These are phyloP conservation scores for Mustelus asterias DNA, from an alignment of 2,113 vertebrate species.

Conservation along the genomic window DNA sequence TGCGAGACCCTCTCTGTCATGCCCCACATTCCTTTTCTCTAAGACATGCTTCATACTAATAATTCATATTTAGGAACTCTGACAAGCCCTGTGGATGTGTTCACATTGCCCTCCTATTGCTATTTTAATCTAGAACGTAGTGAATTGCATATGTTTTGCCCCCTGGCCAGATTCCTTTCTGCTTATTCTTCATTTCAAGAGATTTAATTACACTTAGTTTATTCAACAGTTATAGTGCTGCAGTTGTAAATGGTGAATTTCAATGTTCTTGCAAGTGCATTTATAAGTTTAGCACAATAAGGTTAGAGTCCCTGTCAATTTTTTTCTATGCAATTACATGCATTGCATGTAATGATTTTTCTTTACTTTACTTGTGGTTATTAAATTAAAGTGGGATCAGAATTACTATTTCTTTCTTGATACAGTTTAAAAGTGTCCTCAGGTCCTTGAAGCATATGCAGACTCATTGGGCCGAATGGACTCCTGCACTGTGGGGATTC, in stretches of 20 bases:
- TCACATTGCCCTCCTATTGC: not conserved
- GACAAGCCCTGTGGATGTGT: not conserved
- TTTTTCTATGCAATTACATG: not conserved
- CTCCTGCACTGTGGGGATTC: too few relatives aligned
- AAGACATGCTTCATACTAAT: not conserved
- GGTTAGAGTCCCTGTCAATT: not conserved
- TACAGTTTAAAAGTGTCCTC: not conserved
- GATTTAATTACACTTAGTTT: not conserved
- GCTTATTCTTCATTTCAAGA: not conserved
- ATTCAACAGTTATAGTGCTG: not conserved
- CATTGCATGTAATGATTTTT: not conserved
- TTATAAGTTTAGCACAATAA: not conserved
- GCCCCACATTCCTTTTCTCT: not conserved
- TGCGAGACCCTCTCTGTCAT: not conserved
- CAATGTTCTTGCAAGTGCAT: not conserved
- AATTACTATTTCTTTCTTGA: not conserved
- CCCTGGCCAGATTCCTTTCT: not conserved
- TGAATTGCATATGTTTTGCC: not conserved
- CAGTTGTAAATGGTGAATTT: not conserved
- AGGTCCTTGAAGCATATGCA: too few relatives aligned
- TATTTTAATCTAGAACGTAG: too few relatives aligned
- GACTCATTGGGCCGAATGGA: too few relatives aligned
- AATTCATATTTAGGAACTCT: not conserved
- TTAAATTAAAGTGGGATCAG: not conserved
- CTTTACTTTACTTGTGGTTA: not conserved